phyloP scores from a whole-genome alignment of 2,113 vertebrate species.

The Anguilla rostrata region DNA sequence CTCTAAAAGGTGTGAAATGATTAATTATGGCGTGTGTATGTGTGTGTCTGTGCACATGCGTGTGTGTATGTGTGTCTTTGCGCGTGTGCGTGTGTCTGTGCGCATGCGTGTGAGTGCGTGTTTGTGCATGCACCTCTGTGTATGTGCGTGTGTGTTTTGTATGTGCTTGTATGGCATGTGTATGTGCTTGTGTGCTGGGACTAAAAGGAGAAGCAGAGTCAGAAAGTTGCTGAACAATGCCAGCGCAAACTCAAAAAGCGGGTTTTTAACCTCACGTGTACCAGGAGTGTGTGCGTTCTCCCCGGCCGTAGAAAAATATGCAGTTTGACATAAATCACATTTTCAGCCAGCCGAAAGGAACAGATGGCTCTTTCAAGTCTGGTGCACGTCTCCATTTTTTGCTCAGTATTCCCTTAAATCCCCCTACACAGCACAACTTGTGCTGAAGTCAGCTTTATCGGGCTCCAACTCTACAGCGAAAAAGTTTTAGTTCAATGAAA shows the following conservation, averaged over 20 bases:
- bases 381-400: neutral
- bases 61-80: neutral
- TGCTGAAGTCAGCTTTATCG: neutral
- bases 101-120: neutral
- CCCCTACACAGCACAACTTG: neutral
- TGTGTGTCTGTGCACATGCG: neutral
- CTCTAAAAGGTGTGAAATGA: neutral
- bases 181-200: neutral
- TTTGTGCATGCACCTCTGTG: neutral
- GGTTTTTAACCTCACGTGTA: slow-evolving; percentile 16
- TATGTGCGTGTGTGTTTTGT: neutral
- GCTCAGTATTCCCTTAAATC: neutral
- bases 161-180: neutral
- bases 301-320: slow-evolving; percentile 32
- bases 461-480: neutral
- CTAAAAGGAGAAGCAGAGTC: neutral
- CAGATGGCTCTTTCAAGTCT: slow-evolving; percentile 23
- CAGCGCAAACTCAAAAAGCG: neutral
- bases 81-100: neutral
- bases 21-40: neutral
- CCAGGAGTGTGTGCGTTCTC: slow-evolving; percentile 34
- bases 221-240: neutral
- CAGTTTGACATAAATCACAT: slow-evolving; percentile 35
- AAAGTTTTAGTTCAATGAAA: neutral
- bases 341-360: slow-evolving; percentile 55